Evolutionary conservation across 2,888 invertebrate genomes (phyloP).

Genomic region (Dasypogon diadema): DNA sequence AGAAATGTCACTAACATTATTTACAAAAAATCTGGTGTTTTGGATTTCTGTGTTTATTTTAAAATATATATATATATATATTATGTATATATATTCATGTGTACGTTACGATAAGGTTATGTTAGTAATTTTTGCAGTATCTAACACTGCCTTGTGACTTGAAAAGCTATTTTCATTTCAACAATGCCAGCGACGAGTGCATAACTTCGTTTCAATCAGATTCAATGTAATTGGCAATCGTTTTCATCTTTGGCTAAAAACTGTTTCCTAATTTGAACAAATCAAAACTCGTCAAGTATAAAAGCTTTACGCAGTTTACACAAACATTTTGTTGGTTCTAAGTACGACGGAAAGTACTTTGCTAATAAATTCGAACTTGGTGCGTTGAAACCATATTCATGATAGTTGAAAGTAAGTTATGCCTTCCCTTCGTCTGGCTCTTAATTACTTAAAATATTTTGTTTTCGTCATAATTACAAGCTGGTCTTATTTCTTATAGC

Average conservation of each 20-base stretch:
- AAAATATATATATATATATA: slow-evolving; percentile 3
- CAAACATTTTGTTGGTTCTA: neutral
- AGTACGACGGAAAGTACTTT: neutral
- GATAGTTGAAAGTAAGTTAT: neutral
- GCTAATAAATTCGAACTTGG: neutral
- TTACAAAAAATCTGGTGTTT: slow-evolving; percentile 18
- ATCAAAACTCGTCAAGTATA: neutral
- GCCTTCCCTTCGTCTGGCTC: neutral
- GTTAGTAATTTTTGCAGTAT: neutral
- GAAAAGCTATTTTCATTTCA: neutral
- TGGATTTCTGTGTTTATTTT: slow-evolving; percentile 10
- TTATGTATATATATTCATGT: neutral
- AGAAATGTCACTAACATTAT: slow-evolving; percentile 5
- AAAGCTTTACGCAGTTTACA: neutral
- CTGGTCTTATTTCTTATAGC: slow-evolving; percentile 6
- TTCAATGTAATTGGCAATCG: neutral
- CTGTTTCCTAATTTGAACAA: neutral
- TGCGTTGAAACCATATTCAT: neutral
- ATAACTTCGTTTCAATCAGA: neutral
- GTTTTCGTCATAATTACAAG: neutral
- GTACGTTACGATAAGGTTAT: neutral
- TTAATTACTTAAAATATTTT: neutral
- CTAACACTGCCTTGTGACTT: neutral
- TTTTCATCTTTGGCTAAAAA: neutral
- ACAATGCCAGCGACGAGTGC: neutral